Conservation (phyloP, 2,113 vertebrate genomes). For the Scalopus aquaticus region DNA sequence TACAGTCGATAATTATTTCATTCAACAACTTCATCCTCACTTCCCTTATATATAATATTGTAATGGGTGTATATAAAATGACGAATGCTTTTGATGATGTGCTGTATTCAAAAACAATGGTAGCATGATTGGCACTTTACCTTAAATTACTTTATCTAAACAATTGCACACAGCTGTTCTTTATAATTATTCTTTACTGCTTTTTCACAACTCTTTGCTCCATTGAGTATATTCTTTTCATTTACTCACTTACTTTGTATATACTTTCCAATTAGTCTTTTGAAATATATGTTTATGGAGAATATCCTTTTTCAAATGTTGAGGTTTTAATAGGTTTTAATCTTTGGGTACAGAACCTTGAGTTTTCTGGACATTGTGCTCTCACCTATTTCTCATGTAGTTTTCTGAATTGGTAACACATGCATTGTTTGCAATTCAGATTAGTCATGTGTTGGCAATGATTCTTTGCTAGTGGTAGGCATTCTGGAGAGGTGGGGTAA, state of each 20-base stretch:
- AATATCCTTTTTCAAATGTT: neutral
- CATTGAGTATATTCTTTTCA: neutral
- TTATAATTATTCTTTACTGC: neutral
- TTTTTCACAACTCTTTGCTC: neutral
- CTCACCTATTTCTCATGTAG: neutral
- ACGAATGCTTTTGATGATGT: neutral
- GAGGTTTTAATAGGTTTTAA: neutral
- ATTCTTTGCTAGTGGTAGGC: neutral
- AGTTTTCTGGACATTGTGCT: neutral
- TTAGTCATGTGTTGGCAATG: neutral
- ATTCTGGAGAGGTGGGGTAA: neutral
- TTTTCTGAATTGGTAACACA: conserved; percentile 27
- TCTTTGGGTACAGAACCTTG: neutral
- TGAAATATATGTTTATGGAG: neutral
- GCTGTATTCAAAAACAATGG: neutral
- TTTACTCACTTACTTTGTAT: neutral
- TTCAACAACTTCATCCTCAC: neutral
- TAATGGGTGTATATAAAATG: neutral
- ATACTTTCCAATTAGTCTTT: conserved; percentile 40
- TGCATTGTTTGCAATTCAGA: neutral
- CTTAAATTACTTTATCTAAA: neutral
- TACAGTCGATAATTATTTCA: neutral
- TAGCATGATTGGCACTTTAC: neutral
- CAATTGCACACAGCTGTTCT: neutral
- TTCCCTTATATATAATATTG: neutral